Evolutionary conservation across 2,113 vertebrate genomes (phyloP).

Genomic region (Ctenomys sociabilis): DNA sequence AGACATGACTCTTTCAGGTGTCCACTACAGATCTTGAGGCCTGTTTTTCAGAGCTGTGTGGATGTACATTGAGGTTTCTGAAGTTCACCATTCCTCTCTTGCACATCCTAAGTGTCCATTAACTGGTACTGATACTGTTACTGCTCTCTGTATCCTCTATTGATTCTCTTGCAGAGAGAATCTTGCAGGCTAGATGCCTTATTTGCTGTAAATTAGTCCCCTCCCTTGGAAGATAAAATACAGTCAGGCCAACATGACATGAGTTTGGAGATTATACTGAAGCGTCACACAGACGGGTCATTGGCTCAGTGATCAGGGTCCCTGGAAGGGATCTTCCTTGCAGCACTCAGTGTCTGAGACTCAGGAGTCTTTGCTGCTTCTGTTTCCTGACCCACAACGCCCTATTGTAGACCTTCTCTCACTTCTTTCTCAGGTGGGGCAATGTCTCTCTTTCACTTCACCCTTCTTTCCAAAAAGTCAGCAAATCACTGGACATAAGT

Average conservation of each 20-base stretch:
- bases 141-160: neutral
- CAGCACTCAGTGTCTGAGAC: neutral
- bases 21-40: neutral
- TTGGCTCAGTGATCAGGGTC: neutral
- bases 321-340: neutral
- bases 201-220: neutral
- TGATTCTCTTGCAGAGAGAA: neutral
- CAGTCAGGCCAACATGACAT: neutral
- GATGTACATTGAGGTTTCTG: neutral
- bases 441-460: neutral
- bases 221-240: neutral
- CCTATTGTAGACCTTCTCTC: neutral
- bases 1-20: fast-evolving
- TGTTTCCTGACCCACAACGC: neutral
- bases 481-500: neutral
- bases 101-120: neutral
- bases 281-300: neutral
- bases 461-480: neutral
- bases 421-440: neutral
- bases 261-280: neutral
- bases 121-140: neutral
- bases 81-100: neutral
- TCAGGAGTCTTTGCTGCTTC: neutral
- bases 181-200: neutral
- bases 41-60: neutral